Conservation (phyloP, 1,140 invertebrate genomes). For the Anthonomus grandis region DNA sequence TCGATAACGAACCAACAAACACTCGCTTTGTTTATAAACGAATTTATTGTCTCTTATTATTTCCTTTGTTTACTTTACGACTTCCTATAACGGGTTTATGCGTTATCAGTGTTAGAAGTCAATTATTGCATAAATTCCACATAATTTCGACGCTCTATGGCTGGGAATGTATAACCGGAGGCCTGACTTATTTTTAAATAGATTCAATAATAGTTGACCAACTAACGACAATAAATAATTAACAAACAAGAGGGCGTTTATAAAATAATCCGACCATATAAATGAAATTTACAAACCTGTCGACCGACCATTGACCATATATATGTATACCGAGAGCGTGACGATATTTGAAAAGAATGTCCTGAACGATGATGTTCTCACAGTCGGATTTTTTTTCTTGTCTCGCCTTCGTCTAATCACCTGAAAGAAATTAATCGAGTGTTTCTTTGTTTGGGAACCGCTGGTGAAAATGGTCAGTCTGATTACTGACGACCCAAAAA, state of each 20-base stretch:
- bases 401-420: neutral
- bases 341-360: conserved; percentile 3
- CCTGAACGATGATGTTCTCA: neutral
- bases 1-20: neutral
- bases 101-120: neutral
- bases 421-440: neutral
- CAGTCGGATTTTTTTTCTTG: conserved; percentile 2
- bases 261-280: neutral
- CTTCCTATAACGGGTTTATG: neutral
- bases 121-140: neutral
- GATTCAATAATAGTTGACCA: neutral
- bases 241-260: neutral
- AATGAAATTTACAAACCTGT: too few species aligned
- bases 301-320: conserved; percentile 4
- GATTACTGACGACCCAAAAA: neutral
- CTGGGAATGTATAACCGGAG: neutral
- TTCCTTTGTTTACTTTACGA: too few species aligned
- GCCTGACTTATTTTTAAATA: neutral
- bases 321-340: neutral
- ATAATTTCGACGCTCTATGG: neutral
- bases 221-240: neutral
- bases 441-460: neutral
- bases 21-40: too few species aligned
- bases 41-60: too few species aligned
- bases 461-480: neutral